Evolutionary conservation across 2,888 invertebrate species (phyloP), one percentile per base, ranked within the genome.

Genomic region (Eilema caniola): DNA sequence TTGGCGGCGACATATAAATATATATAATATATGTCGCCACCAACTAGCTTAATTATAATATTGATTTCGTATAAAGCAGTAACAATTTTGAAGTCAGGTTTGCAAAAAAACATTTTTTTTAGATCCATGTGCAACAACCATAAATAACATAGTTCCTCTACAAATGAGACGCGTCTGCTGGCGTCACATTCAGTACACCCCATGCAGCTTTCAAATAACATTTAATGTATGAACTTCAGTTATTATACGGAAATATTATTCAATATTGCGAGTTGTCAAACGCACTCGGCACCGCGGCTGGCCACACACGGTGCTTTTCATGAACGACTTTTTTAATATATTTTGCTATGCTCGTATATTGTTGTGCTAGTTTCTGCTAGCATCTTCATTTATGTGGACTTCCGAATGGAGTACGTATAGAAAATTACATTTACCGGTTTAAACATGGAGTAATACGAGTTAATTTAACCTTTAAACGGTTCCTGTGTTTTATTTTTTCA

Each of bases 231-330:
- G 77, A 82, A 82, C 80, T 83, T 78, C 76, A 72, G 68, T 74
- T 74, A 77, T 73, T 79, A 78, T 77, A 80, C 76, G 78, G 75
- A 80, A 82, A 75, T 79, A 82, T 82, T 88, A 89, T 90, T 88
- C 92, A 91, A 92, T 92, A 89, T 90, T 84, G 87, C 80, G 85
- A 87, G 86, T 86, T 92, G 92, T 92, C 93, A 92, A 87, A 82
- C 84, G 85, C 92, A 92, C 84, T 84, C 89, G 81, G 77, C 77
- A 80, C 69, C 78, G 76, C 79, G 78, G 78, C 79, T 82, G 66
- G 73, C 83, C 83, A 75, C 83, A 82, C 76, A 76, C 78, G 75
- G 81, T 60, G 83, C 79, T 81, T 83, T 84, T 83, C 84, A 84
- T 69, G 79, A 77, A 82, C 79, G 76, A 83, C 82, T 80, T 83